Base-by-base conservation (phyloP, 2,797 vertebrate genomes). In the Lithobates sylvaticus region DNA sequence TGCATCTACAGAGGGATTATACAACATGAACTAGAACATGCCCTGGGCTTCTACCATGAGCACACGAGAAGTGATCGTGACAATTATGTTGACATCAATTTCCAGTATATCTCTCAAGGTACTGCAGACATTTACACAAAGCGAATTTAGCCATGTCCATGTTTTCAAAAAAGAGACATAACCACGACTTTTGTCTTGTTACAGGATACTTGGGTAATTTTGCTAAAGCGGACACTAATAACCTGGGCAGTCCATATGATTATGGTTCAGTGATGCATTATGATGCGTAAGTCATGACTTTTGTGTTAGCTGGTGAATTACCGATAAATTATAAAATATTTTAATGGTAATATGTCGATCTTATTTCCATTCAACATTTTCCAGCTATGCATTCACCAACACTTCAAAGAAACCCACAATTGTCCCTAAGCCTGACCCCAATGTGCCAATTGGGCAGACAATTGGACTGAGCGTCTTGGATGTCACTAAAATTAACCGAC, bases 11-110 rank as follows among this genome's bases (percentile, higher is more conserved):
- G 93, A 2, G 96, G 95, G 12, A 91, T 96, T 67, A 94, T 94
- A 5, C 89, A 95, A 68, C 96, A 96, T 0, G 96, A 96, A 87
- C 89, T 96, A 21, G 95, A 96, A 93, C 96, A 96, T 0, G 94
- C 94, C 12, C 92, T 96, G 1, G 95, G 96, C 34, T 96, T 96
- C 44, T 94, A 94, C 7, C 96, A 96, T 0, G 95, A 96, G 80
- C 95, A 96, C 85, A 95, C 93, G 16, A 94, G 95, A 83, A 96
- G 95, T 26, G 96, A 96, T 88, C 89, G 95, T 9, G 95, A 96
- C 89, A 86, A 86, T 68, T 93, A 94, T 10, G 94, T 96, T 54
- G 91, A 91, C 47, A 95, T 96, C 71, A 84, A 94, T 21, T 94
- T 92, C 93, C 93, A 94, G 65, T 95, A 95, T 91, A 95, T 96